Conservation (phyloP, 2,797 vertebrate genomes). For the Anguilla anguilla region DNA sequence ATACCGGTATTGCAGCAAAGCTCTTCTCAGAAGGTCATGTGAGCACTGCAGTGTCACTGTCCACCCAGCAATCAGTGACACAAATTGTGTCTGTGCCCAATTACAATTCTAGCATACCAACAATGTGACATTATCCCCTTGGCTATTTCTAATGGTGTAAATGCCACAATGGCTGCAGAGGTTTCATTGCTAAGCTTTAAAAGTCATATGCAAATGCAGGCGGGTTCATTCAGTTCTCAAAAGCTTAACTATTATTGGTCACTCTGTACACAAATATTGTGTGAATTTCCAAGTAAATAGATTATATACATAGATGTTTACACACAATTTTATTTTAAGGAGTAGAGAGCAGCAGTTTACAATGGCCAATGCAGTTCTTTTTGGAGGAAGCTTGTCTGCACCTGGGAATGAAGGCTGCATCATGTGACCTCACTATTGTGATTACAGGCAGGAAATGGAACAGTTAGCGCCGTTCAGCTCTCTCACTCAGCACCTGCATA, state of each 20-base stretch:
- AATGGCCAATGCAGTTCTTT: background rate
- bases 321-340: background rate
- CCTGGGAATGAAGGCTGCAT: background rate
- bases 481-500: constrained; percentile 12
- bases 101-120: background rate
- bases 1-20: background rate
- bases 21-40: background rate
- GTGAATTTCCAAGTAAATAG: background rate
- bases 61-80: background rate
- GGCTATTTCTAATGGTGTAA: too few relatives aligned
- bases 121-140: too few relatives aligned
- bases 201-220: background rate
- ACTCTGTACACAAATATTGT: background rate
- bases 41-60: background rate
- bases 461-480: background rate
- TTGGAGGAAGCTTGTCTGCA: background rate
- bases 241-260: background rate
- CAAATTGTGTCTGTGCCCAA: background rate
- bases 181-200: background rate
- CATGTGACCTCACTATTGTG: constrained; percentile 15
- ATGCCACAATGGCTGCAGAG: constrained; percentile 1
- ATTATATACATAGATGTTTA: background rate
- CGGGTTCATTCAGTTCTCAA: background rate
- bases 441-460: constrained; percentile 3
- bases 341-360: background rate